phyloP scores from a whole-genome alignment of 2,797 vertebrate species.

The Pipistrellus nathusii region DNA sequence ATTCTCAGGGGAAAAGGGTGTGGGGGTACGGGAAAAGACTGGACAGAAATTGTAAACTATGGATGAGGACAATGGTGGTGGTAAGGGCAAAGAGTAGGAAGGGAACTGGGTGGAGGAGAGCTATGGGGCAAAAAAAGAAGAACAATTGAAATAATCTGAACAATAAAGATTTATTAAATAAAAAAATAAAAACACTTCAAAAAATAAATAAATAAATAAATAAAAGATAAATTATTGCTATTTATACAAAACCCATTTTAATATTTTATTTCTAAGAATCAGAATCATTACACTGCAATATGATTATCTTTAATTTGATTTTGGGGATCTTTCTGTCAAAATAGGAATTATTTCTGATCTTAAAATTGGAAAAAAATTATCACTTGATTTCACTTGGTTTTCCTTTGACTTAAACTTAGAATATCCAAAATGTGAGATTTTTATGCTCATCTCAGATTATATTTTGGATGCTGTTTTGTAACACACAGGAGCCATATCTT shows the following conservation, averaged over 20 bases:
- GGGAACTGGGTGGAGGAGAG: too few relatives aligned
- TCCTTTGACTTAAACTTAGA: not conserved
- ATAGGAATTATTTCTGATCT: not conserved
- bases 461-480: not conserved
- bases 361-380: not conserved
- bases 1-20: too few relatives aligned
- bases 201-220: not conserved
- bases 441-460: not conserved
- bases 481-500: not conserved
- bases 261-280: not conserved
- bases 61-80: too few relatives aligned
- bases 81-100: too few relatives aligned
- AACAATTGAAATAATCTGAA: too few relatives aligned
- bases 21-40: too few relatives aligned
- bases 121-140: too few relatives aligned
- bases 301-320: not conserved
- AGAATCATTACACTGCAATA: not conserved
- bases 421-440: not conserved
- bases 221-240: not conserved
- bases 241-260: not conserved
- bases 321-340: not conserved
- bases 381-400: not conserved
- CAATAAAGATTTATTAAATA: too few relatives aligned
- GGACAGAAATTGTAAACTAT: too few relatives aligned
- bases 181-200: too few relatives aligned